These are phyloP conservation scores for Urophycis tenuis DNA, from an alignment of 2,797 vertebrate species.

Conservation along the genomic window DNA sequence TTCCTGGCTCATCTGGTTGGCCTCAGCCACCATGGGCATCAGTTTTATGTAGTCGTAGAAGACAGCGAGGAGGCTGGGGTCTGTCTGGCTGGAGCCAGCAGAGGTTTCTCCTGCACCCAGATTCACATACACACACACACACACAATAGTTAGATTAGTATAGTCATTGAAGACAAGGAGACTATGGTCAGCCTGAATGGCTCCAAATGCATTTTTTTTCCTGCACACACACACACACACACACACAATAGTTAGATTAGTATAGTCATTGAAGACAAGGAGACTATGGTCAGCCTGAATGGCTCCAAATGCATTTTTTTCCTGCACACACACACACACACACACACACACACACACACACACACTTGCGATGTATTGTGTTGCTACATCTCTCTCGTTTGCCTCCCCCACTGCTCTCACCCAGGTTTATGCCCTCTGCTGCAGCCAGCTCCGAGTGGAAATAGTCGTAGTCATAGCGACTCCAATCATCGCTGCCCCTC, in stretches of 20 bases:
- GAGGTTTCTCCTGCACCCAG: slow-evolving; percentile 54
- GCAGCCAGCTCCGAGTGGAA: slow-evolving; percentile 84
- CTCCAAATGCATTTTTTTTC: too few relatives aligned
- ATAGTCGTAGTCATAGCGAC: slow-evolving; percentile 82
- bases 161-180: too few relatives aligned
- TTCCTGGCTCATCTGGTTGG: slow-evolving; percentile 86
- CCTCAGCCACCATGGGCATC: slow-evolving; percentile 83
- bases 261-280: too few relatives aligned
- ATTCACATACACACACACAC: slow-evolving; percentile 3
- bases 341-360: not conserved
- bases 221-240: too few relatives aligned
- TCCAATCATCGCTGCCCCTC: slow-evolving; percentile 72
- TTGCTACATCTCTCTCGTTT: not conserved
- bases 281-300: too few relatives aligned
- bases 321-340: not conserved
- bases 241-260: too few relatives aligned
- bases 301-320: too few relatives aligned
- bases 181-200: too few relatives aligned
- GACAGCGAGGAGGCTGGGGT: slow-evolving; percentile 78
- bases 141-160: too few relatives aligned
- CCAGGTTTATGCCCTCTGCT: slow-evolving; percentile 74
- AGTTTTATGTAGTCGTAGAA: slow-evolving; percentile 85
- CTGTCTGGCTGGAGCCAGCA: slow-evolving; percentile 55
- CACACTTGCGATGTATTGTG: not conserved
- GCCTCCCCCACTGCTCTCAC: slow-evolving; percentile 38